These are phyloP conservation scores for Bradypus variegatus DNA, from an alignment of 2,797 vertebrate genomes.

Conservation along the genomic window DNA sequence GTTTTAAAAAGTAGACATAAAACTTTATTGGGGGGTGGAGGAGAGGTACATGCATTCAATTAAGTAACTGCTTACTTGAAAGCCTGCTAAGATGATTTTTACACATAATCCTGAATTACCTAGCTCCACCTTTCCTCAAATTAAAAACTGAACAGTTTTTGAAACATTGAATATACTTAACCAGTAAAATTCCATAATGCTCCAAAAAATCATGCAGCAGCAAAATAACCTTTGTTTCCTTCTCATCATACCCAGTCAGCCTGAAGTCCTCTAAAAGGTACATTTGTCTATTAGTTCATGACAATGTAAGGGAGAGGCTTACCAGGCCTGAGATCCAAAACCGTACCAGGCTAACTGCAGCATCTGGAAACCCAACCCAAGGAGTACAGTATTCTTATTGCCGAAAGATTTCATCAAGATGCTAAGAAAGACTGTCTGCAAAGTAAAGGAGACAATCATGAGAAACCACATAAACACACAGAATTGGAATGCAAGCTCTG, in stretches of 20 bases:
- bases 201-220: not conserved
- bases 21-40: not conserved
- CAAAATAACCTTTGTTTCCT: not conserved
- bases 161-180: not conserved
- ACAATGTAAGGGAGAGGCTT: constrained; percentile 61
- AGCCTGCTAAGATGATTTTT: not conserved
- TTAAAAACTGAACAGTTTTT: not conserved
- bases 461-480: not conserved
- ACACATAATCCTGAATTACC: not conserved
- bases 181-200: not conserved
- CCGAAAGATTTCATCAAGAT: constrained; percentile 91
- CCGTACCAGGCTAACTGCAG: constrained; percentile 93
- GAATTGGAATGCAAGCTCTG: not conserved
- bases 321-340: constrained; percentile 93
- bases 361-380: constrained; percentile 92
- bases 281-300: not conserved
- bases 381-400: constrained; percentile 94
- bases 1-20: not conserved
- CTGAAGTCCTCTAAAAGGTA: not conserved
- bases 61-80: not conserved
- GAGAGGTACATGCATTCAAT: not conserved
- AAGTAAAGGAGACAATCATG: constrained; percentile 53
- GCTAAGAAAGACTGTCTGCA: constrained; percentile 88
- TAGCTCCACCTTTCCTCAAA: not conserved
- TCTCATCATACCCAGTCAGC: not conserved